Base-by-base conservation (phyloP, 37 sponge, comb jelly and placozoan species). In the Beroe forskalii region DNA sequence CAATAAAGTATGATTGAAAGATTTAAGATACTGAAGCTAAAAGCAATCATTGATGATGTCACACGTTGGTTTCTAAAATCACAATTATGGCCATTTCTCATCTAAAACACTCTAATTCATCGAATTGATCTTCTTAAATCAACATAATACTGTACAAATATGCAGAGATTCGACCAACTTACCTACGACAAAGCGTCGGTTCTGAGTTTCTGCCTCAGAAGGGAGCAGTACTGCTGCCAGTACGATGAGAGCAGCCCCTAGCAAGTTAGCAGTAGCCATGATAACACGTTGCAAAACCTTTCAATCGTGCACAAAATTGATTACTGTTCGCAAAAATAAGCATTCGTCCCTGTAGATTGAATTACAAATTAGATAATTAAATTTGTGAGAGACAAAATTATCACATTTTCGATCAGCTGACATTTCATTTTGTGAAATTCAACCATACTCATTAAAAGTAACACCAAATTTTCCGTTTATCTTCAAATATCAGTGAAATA, bases 171-270 rank as follows among this genome's bases (percentile, higher is more conserved):
- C n/a, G n/a, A n/a, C n/a, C n/a, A n/a, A n/a, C n/a, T n/a, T 69
- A 69, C 72, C 72, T 9, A 36, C 19, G 39, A 32, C 38, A 32
- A 69, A 69, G 36, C 27, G 32, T 33, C 38, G 27, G 3, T 17
- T 14, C 38, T 69, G 72, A 36, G 72, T 69, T 69, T 69, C 37
- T 36, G 72, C 72, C 9, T 35, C 72, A 33, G 72, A 69, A 19
- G 39, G 72, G 37, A 69, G 72, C 6, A 69, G 1, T 0, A 32
- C 19, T 6, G 32, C 33, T 14, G 72, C 72, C 55, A 48, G 55
- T 48, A 48, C 55, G 12, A 6, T 17, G 12, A 48, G 55, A 12
- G 12, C 12, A 12, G 55, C 12, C 55, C 55, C 55, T 48, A 48
- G 55, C 12, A 48, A 48, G 6, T 48, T 48, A 48, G 12, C 55